Evolutionary conservation across 1,140 invertebrate genomes (phyloP), one percentile per base, ranked within the genome.

Genomic region (Drosophila pectinifera): DNA sequence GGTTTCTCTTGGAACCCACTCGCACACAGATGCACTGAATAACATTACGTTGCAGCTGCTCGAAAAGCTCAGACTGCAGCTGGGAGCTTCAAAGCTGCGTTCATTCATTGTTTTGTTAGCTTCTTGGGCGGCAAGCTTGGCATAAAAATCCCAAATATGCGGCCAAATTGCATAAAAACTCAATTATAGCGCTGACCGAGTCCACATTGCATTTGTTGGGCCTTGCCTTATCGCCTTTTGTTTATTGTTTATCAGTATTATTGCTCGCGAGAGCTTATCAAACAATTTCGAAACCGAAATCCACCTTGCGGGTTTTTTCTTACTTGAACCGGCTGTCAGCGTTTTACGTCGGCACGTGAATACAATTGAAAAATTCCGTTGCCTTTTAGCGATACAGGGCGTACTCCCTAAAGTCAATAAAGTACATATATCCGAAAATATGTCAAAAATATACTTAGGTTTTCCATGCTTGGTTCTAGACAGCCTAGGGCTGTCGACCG

Each of bases 111-210:
- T 20, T 31, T 59, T 28, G 18, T 48, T 31, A 22, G 59, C 28
- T 49, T 31, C 63, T 42, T 48, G 42, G 56, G 55, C 34, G 20
- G n/a, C 8, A 36, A 64, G 80, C 49, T 79, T 68, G 38, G 65
- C 22, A 42, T 38, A 58, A 69, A 65, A 64, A 86, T 86, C 77
- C 18, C 62, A 86, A 83, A 73, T 59, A 86, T 86, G 59, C 61
- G 53, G 53, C 13, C 43, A 31, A 18, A 26, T 75, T 64, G 43
- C 72, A 64, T 75, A 75, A 75, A 74, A 64, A 56, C 42, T 43
- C 42, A 59, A 61, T 62, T 56, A 69, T 36, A 36, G 42, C 24
- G 34, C 34, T 64, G 38, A 74, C 70, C 49, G 45, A 49, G 70
- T 75, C 61, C 70, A 59, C 59, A 64, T 57, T 75, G 72, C 72